Base-by-base conservation (phyloP, 2,797 vertebrate species). In the Aphelocoma californica region DNA sequence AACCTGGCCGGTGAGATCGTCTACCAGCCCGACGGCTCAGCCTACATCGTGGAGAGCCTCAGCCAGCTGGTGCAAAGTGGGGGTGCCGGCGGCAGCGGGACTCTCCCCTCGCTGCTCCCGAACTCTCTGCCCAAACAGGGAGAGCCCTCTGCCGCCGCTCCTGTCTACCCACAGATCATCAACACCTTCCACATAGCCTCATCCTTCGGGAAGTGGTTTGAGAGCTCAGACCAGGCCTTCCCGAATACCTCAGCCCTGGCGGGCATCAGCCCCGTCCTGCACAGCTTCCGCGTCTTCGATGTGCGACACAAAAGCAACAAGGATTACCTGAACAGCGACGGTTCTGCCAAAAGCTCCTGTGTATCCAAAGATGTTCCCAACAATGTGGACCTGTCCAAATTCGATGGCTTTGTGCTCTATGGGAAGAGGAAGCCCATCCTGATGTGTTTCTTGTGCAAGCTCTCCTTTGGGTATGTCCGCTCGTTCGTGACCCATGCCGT, bases 351-450 rank as follows among this genome's bases (percentile, higher is more conserved):
- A 99, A 99, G 99, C 98, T 99, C 99, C 98, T 99, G 99, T 97
- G 99, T 99, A 98, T 99, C 99, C 99, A 99, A 99, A 99, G 99
- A 99, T 99, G 99, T 99, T 98, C 99, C 99, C 97, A 99, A 99
- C 98, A 99, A 99, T 97, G 99, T 99, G 98, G 99, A 99, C 99
- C 99, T 99, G 98, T 99, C 99, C 98, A 99, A 99, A 98, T 99
- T 99, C 40, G 99, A 99, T 96, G 99, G 99, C 97, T 98, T 99
- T 92, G 99, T 99, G 97, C 98, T 99, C 86, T 99, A 99, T 31
- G 99, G 99, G 97, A 99, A 99, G 98, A 99, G 99, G 96, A 99
- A 99, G 98, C 99, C 99, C 97, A 99, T 99, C 97, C 98, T 99
- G 97, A 99, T 99, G 99, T 99, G 99, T 98, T 99, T 99, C 98